A percentile compares a stretch with the other conserved stretches of the same genome.
phyloP scores from a whole-genome alignment of 2,797 vertebrate genomes.

The Trachops cirrhosus region DNA sequence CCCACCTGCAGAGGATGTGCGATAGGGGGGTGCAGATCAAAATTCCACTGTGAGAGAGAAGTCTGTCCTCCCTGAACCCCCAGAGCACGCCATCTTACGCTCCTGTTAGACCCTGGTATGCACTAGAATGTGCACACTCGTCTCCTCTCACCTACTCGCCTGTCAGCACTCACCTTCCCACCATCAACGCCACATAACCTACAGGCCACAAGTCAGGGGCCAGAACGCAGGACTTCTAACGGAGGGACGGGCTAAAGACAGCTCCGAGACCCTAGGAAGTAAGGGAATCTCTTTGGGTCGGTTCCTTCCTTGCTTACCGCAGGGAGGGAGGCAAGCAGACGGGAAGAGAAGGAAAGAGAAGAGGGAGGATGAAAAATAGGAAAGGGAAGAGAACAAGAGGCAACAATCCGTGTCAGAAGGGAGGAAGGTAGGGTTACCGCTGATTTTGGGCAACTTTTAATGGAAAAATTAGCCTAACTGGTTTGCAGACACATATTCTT shows the following conservation, averaged over 20 bases:
- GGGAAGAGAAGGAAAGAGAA: not conserved
- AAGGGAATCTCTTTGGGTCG: not conserved
- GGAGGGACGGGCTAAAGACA: not conserved
- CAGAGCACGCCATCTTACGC: accelerated
- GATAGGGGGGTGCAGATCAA: not conserved
- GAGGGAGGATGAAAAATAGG: not conserved
- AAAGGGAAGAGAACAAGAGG: not conserved
- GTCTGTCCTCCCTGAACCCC: not conserved
- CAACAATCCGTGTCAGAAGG: not conserved
- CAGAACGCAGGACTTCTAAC: not conserved
- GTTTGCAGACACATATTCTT: accelerated
- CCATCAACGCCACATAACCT: not conserved
- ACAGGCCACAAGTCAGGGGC: not conserved
- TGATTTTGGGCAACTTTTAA: not conserved
- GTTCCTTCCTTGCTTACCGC: not conserved
- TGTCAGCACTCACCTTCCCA: not conserved
- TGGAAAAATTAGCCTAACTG: not conserved
- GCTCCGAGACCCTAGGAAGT: not conserved
- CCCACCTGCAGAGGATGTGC: not conserved
- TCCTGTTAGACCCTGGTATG: not conserved
- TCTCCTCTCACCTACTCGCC: not conserved
- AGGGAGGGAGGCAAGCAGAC: not conserved
- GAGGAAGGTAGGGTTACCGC: not conserved
- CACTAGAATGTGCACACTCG: accelerated
- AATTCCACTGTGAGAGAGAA: too few relatives aligned